Percentiles rank a stretch among this genome's conserved stretches.
Evolutionary conservation across 2,888 invertebrate genomes (phyloP).

Genomic region (Lepidochitona cinerea): DNA sequence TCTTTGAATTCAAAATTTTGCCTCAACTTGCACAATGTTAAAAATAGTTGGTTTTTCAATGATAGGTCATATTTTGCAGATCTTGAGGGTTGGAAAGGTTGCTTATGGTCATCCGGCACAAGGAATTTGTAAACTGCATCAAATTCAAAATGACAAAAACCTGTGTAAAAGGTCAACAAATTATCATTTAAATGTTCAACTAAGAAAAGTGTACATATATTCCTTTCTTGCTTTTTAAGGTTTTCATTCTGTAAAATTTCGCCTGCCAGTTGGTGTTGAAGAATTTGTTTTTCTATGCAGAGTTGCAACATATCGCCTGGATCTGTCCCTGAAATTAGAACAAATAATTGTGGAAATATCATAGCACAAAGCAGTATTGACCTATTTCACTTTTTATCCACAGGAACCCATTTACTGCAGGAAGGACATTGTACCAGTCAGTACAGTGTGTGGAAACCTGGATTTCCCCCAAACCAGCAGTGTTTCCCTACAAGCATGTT

Average conservation of each 20-base stretch:
- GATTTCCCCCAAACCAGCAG: too few relatives aligned
- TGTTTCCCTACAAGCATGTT: too few relatives aligned
- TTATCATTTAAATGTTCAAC: not conserved
- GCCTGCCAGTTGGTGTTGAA: not conserved
- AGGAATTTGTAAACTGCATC: conserved; percentile 23
- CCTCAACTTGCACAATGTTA: conserved; percentile 18
- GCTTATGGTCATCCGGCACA: conserved; percentile 7
- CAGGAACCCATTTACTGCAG: too few relatives aligned
- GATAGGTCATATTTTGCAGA: not conserved
- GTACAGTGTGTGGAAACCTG: too few relatives aligned
- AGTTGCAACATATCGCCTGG: conserved; percentile 18
- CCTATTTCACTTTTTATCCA: too few relatives aligned
- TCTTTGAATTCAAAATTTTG: conserved; percentile 26
- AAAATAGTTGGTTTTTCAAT: conserved; percentile 22
- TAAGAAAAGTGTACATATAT: too few relatives aligned
- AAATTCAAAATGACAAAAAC: conserved; percentile 16
- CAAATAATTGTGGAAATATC: not conserved
- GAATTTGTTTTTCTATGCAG: conserved; percentile 12
- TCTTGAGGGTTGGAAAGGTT: not conserved
- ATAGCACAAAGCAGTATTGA: too few relatives aligned
- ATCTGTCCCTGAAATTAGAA: conserved; percentile 16
- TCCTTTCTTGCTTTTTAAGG: too few relatives aligned
- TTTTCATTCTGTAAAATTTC: too few relatives aligned
- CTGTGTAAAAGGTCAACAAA: conserved; percentile 21
- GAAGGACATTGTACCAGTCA: too few relatives aligned